Base-by-base conservation (phyloP, 2,113 vertebrate species). In the Melanerpes aurifrons region DNA sequence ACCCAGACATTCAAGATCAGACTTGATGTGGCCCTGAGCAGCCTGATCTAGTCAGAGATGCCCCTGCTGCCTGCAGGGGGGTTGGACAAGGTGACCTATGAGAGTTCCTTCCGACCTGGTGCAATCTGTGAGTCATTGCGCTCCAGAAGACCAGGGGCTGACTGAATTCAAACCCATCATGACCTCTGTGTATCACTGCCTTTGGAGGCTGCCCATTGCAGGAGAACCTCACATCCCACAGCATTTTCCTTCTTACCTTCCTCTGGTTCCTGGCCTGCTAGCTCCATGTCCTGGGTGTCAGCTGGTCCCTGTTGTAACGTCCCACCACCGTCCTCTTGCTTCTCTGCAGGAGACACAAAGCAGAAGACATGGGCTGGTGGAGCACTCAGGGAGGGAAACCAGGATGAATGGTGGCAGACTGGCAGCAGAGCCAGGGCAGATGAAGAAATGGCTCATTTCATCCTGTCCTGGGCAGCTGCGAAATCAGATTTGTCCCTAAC, bases 221-320 rank as follows among this genome's bases (percentile, higher is more conserved):
- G 35, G 48, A 25, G 83, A 74, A 28, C 66, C 77, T 48, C 58
- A 2, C 25, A 10, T 6, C 59, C 61, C 75, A 9, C 16, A 22
- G 59, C 40, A 3, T 24, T 59, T 71, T 7, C 63, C 62, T 9
- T 97, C 24, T 53, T 97, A 98, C 98, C 97, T 96, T 94, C 95
- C 94, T 80, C 90, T 25, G 87, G 29, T 13, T 81, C 76, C 89
- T 69, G 94, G 91, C 95, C 26, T 3, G 40, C 63, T 24, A 40
- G 82, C 75, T 81, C 94, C 11, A 29, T 26, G 92, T 96, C 96
- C 95, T 94, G 95, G n/a, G 9, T 45, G 26, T 73, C 95, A 56
- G 69, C 91, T 45, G 96, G 4, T 85, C 94, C 92, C 79, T 95
- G 96, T 54, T 68, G 95, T 48, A 89, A 75, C 8, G 48, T 87